These are phyloP conservation scores for Oscheius sp. DNA, from an alignment of 2,888 invertebrate genomes.

Conservation along the genomic window DNA sequence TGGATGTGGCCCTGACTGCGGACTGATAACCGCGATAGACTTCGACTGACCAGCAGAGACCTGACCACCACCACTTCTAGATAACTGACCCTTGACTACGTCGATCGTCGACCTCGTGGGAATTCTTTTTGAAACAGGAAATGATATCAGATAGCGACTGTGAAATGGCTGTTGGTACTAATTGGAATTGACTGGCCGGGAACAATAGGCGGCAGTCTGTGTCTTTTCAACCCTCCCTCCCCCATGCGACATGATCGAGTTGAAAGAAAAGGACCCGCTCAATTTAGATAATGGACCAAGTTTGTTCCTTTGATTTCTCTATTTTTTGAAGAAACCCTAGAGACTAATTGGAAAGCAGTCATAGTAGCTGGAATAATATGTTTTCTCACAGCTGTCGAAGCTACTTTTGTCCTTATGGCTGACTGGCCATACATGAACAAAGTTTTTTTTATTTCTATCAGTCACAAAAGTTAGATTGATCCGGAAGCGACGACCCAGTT, in stretches of 20 bases:
- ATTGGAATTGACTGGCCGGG: not conserved
- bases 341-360: slow-evolving; percentile 36
- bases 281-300: not conserved
- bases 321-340: too few relatives aligned
- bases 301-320: too few relatives aligned
- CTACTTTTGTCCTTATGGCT: slow-evolving; percentile 47
- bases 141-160: too few relatives aligned
- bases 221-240: not conserved
- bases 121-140: too few relatives aligned
- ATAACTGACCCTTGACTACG: not conserved
- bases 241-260: too few relatives aligned
- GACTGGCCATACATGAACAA: slow-evolving; percentile 53
- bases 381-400: slow-evolving; percentile 45
- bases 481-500: slow-evolving; percentile 42
- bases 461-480: slow-evolving; percentile 40
- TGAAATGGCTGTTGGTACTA: too few relatives aligned
- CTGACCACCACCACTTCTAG: slow-evolving; percentile 2
- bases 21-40: slow-evolving; percentile 26
- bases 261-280: too few relatives aligned
- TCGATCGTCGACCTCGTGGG: not conserved
- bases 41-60: slow-evolving; percentile 14
- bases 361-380: slow-evolving; percentile 38
- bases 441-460: slow-evolving; percentile 18
- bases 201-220: not conserved
- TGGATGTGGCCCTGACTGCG: slow-evolving; percentile 2